Conservation (phyloP, 2,888 invertebrate genomes). For the Halocaridina rubra region DNA sequence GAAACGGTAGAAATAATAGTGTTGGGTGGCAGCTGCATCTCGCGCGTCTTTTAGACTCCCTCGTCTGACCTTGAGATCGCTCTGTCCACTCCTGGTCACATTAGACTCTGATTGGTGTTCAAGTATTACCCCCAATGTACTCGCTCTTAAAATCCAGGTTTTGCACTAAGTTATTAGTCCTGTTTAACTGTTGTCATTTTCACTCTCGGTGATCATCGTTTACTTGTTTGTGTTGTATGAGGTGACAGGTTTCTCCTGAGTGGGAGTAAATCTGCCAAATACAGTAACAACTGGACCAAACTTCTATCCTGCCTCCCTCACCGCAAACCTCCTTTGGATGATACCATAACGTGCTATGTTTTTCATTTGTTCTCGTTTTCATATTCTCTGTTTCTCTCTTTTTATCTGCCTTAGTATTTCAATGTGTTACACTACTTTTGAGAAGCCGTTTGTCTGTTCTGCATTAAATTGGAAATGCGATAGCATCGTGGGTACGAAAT, state of each 20-base stretch:
- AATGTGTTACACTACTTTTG: too few relatives aligned
- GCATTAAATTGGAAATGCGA: too few relatives aligned
- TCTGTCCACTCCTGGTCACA: slow-evolving; percentile 52
- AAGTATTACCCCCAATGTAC: not conserved
- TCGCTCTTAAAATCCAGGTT: not conserved
- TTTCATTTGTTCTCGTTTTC: too few relatives aligned
- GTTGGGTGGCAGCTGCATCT: slow-evolving; percentile 37
- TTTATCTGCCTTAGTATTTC: too few relatives aligned
- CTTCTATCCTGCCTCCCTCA: slow-evolving; percentile 50
- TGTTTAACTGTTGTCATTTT: too few relatives aligned
- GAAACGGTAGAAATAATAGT: slow-evolving; percentile 5
- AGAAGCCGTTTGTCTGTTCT: too few relatives aligned
- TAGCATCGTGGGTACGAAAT: not conserved
- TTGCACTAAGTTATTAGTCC: not conserved
- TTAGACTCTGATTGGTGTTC: slow-evolving; percentile 36
- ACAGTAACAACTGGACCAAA: slow-evolving; percentile 55
- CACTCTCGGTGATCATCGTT: too few relatives aligned
- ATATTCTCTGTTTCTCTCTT: too few relatives aligned
- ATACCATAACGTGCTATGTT: too few relatives aligned
- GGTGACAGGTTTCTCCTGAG: not conserved
- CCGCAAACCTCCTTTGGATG: slow-evolving; percentile 37
- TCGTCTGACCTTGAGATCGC: slow-evolving; percentile 45
- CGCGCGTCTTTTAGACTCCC: slow-evolving; percentile 2
- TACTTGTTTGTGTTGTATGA: too few relatives aligned
- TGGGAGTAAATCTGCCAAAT: slow-evolving; percentile 41